Conservation (phyloP, 2,113 vertebrate species). For the Sporophila hypoxantha region DNA sequence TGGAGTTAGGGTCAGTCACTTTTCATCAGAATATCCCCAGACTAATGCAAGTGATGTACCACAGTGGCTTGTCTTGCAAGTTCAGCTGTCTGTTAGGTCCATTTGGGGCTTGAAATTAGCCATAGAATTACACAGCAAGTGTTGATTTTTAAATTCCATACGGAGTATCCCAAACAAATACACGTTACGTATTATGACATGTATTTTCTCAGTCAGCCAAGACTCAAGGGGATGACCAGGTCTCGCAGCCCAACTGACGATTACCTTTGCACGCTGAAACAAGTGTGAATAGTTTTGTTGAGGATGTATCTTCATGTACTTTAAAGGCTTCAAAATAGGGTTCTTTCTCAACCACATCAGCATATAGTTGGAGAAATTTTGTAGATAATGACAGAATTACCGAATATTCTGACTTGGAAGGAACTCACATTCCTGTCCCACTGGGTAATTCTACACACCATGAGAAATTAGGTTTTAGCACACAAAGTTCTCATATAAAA, state of each 20-base stretch:
- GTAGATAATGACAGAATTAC: neutral
- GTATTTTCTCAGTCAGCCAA: neutral
- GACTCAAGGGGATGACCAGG: too few species aligned
- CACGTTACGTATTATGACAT: rapidly evolving
- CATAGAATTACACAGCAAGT: neutral
- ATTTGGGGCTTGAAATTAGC: neutral
- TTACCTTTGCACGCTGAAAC: neutral
- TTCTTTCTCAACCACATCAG: neutral
- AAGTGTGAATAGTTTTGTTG: neutral
- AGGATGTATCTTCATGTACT: neutral
- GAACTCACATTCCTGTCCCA: neutral
- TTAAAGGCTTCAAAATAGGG: neutral
- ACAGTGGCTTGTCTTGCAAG: neutral
- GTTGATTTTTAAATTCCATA: neutral
- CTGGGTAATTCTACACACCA: neutral
- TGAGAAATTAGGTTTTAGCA: neutral
- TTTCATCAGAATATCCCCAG: neutral
- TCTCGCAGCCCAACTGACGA: rapidly evolving
- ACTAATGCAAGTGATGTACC: neutral
- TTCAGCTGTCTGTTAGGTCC: too few species aligned
- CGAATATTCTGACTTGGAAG: neutral
- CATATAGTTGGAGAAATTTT: neutral
- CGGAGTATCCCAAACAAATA: neutral
- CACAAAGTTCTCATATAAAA: neutral
- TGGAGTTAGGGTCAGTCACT: rapidly evolving